Evolutionary conservation across 2,113 vertebrate genomes (phyloP).

Genomic region (Bagarius yarrelli): DNA sequence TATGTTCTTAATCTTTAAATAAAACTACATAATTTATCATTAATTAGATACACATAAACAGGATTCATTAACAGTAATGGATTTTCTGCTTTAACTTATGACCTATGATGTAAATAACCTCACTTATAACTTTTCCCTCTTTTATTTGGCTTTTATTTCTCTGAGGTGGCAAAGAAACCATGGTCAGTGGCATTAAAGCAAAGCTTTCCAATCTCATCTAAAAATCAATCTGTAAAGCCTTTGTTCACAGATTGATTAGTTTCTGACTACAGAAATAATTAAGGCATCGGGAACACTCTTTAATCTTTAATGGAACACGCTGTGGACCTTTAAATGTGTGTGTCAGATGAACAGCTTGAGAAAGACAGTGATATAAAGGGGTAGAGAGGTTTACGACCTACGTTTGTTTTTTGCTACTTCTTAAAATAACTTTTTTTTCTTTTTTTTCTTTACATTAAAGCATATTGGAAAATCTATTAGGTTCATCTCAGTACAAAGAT

Average conservation of each 20-base stretch:
- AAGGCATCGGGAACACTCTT: background rate
- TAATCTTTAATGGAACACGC: background rate
- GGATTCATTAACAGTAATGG: background rate
- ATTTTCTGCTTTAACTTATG: background rate
- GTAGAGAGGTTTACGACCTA: no score
- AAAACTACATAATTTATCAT: no score
- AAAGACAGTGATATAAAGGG: background rate
- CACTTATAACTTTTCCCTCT: background rate
- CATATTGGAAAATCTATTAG: background rate
- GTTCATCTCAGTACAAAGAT: background rate
- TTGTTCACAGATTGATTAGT: constrained; percentile 4
- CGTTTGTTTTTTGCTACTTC: no score
- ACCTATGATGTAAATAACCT: no score
- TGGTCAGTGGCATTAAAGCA: background rate
- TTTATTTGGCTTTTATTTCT: background rate
- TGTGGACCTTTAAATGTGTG: background rate
- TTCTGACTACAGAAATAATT: background rate
- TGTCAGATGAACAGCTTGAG: background rate
- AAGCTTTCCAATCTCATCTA: background rate
- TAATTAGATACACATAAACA: no score
- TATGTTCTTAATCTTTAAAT: no score
- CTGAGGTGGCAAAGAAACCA: background rate
- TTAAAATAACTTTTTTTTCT: no score
- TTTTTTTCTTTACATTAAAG: background rate
- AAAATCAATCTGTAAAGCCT: background rate